phyloP scores from a whole-genome alignment of 2,888 invertebrate genomes.

The Spodoptera littoralis region DNA sequence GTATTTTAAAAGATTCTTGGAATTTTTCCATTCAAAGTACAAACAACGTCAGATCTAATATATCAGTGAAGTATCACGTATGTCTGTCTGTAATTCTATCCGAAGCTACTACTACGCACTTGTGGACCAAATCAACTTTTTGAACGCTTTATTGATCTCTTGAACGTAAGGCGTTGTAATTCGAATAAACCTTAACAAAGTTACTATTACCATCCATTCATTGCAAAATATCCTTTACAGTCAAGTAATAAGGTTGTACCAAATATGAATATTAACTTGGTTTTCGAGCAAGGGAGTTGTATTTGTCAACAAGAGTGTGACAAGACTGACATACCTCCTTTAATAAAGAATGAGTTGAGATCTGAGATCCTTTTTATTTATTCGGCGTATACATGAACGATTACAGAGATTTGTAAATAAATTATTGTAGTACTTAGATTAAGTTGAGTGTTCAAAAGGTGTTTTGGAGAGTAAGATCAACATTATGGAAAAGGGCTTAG shows the following conservation, averaged over 20 bases:
- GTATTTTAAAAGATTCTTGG: no score
- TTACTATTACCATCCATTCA: constrained; percentile 17
- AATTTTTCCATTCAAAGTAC: no score
- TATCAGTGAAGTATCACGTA: constrained; percentile 33
- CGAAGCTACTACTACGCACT: constrained; percentile 51
- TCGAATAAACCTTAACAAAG: constrained; percentile 68
- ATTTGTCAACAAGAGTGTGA: constrained; percentile 68
- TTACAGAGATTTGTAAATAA: constrained; percentile 52
- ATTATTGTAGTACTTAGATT: constrained; percentile 10
- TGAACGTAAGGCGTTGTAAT: constrained; percentile 72
- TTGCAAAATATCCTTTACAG: constrained; percentile 45
- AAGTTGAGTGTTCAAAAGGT: not conserved
- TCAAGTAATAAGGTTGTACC: constrained; percentile 1
- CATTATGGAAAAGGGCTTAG: no score
- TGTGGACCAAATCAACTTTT: constrained; percentile 77
- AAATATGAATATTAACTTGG: constrained; percentile 22
- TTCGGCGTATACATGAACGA: constrained; percentile 43
- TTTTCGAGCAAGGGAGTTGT: constrained; percentile 53
- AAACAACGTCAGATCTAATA: constrained; percentile 20
- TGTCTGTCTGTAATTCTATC: constrained; percentile 50
- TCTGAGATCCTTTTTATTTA: constrained; percentile 60
- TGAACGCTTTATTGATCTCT: constrained; percentile 78
- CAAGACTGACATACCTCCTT: constrained; percentile 64
- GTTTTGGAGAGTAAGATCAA: not conserved
- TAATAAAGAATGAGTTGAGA: constrained; percentile 68